A percentile compares a stretch with the other conserved stretches of the same genome.
These are phyloP conservation scores for Nicator chloris DNA, from an alignment of 2,113 vertebrate genomes.

Conservation along the genomic window DNA sequence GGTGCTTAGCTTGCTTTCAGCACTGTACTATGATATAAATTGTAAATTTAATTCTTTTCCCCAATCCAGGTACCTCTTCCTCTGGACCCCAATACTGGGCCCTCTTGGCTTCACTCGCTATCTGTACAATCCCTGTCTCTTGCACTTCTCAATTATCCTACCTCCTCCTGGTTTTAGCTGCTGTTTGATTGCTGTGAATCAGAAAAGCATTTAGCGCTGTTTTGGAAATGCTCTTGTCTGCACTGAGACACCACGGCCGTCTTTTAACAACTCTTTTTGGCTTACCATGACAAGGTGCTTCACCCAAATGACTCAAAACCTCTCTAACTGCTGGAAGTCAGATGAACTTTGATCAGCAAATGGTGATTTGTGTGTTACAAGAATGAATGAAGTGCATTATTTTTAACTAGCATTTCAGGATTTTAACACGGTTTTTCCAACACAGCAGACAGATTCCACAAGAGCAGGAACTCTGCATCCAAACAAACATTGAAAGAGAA, in stretches of 20 bases:
- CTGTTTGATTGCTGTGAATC: neutral
- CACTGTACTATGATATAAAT: neutral
- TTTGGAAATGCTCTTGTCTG: neutral
- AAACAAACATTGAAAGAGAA: neutral
- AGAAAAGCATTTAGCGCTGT: neutral
- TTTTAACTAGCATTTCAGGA: conserved; percentile 27
- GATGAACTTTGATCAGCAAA: conserved; percentile 72
- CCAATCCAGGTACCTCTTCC: neutral
- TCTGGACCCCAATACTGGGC: neutral
- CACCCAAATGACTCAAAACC: conserved; percentile 60
- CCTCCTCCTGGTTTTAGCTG: neutral
- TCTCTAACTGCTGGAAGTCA: conserved; percentile 69
- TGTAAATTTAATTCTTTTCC: neutral
- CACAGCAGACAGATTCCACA: neutral
- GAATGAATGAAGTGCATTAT: conserved; percentile 7
- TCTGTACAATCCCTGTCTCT: neutral
- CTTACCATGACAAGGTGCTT: conserved; percentile 38
- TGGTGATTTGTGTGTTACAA: conserved; percentile 49
- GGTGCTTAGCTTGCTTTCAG: neutral
- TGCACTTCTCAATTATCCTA: neutral
- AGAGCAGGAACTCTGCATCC: neutral
- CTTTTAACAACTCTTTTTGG: neutral
- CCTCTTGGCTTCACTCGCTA: neutral
- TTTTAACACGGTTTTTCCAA: neutral
- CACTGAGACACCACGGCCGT: neutral